Evolutionary conservation across 2,888 invertebrate genomes (phyloP), one percentile per base, ranked within the genome.

Genomic region (Cremastinae sp.): DNA sequence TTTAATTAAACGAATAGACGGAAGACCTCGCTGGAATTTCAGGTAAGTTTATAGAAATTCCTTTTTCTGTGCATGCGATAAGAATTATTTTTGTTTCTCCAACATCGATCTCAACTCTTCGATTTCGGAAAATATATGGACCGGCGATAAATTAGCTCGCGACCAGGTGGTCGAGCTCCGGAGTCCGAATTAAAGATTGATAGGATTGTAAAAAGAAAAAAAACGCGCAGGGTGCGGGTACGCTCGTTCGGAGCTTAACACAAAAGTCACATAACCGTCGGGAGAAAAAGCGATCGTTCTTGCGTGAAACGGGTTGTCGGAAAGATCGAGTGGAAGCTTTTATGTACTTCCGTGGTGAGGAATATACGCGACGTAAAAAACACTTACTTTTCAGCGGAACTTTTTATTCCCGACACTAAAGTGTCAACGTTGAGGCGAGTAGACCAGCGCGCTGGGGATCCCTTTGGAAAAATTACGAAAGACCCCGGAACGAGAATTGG

Each of bases 251-350:
- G 12, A 74, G 70, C 66, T 77, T 77, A 71, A 49, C 72, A 79
- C 78, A 74, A 80, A 78, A 79, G 78, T 79, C 79, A 79, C 78
- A 76, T 75, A 76, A 78, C 55, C 77, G 78, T 80, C 69, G 47
- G 55, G 37, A 61, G 58, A 58, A 72, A 56, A 66, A 70, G 71
- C 62, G 70, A 73, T 80, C 73, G 74, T 72, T 74, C 55, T 69
- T 49, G 39, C 28, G 39, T 28, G 53, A 49, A 65, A 47, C 59
- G 53, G 58, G 64, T 53, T 53, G 72, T 73, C 55, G 53, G 61
- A 66, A 28, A 62, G 62, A 69, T 66, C 56, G 47, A 74, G 64
- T 71, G 69, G 43, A 41, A 53, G 68, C 71, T 80, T 78, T 80
- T 78, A 78, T 74, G 72, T 72, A 68, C 61, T 28, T 28, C 28